Evolutionary conservation across 2,113 vertebrate species (phyloP).

Genomic region (Murina feae): DNA sequence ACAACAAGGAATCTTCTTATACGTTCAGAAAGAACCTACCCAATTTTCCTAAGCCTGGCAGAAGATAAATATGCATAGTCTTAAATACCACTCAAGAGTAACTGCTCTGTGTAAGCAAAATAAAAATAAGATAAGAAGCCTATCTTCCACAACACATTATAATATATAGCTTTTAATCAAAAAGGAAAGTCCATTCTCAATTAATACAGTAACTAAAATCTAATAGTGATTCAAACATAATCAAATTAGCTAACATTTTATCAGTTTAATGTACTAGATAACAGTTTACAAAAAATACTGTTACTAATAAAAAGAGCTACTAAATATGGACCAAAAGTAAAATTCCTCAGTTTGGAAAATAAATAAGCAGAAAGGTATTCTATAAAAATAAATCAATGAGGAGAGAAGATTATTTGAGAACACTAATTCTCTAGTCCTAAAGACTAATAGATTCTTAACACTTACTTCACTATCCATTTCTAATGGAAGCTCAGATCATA

Average conservation of each 20-base stretch:
- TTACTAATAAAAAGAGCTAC: constrained; percentile 68
- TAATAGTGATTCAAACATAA: constrained; percentile 64
- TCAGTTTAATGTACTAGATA: constrained; percentile 71
- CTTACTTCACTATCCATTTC: not conserved
- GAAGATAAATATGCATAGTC: not conserved
- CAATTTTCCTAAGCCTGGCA: not conserved
- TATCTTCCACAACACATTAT: not conserved
- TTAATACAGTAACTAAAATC: constrained; percentile 30
- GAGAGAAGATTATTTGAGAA: not conserved
- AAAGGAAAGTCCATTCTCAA: not conserved
- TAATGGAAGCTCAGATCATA: not conserved
- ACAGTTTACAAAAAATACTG: constrained; percentile 69
- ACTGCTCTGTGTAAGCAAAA: constrained; percentile 2
- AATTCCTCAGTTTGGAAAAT: constrained; percentile 50
- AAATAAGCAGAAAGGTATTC: constrained; percentile 8
- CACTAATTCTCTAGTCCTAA: not conserved
- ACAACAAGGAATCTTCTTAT: not conserved
- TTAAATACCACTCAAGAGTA: not conserved
- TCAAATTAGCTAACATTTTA: constrained; percentile 71
- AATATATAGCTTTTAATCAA: not conserved
- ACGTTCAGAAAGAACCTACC: not conserved
- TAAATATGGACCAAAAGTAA: constrained; percentile 73
- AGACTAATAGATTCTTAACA: not conserved
- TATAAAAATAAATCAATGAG: not conserved
- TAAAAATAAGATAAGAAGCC: not conserved